Conservation (phyloP, 2,113 vertebrate genomes). For the Gymnobelideus leadbeateri region DNA sequence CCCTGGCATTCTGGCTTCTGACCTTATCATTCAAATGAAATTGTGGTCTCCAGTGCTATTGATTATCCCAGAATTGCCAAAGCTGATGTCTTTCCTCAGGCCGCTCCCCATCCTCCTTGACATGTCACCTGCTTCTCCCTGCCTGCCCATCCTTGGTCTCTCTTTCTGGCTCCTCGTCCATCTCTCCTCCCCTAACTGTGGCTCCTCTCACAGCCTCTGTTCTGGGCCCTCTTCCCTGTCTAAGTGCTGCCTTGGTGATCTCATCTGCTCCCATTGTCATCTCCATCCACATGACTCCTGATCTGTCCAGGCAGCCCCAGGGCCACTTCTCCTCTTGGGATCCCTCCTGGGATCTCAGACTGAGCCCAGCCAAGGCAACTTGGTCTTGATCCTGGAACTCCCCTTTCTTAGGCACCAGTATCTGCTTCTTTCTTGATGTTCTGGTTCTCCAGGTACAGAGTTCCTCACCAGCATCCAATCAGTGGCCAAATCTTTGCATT, state of each 20-base stretch:
- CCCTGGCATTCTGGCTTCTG: not conserved
- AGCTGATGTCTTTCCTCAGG: not conserved
- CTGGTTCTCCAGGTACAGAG: not conserved
- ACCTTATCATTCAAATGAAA: not conserved
- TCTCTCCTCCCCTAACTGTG: not conserved
- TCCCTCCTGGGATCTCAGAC: not conserved
- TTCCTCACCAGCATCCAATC: not conserved
- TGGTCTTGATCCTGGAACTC: not conserved
- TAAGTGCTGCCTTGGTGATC: not conserved
- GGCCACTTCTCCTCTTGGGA: no score
- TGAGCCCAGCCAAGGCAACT: not conserved
- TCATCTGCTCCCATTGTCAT: not conserved
- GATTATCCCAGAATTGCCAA: not conserved
- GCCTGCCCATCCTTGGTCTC: no score
- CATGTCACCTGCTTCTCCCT: not conserved
- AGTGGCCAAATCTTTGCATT: not conserved
- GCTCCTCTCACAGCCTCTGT: not conserved
- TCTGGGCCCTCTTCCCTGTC: not conserved
- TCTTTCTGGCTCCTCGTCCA: no score
- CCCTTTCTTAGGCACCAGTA: fast-evolving
- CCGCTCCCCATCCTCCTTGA: no score
- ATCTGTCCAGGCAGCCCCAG: not conserved
- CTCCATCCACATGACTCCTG: not conserved
- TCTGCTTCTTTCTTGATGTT: not conserved
- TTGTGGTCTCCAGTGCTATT: not conserved